Evolutionary conservation across 2,113 vertebrate genomes (phyloP).

Genomic region (Motacilla tschutschensis): DNA sequence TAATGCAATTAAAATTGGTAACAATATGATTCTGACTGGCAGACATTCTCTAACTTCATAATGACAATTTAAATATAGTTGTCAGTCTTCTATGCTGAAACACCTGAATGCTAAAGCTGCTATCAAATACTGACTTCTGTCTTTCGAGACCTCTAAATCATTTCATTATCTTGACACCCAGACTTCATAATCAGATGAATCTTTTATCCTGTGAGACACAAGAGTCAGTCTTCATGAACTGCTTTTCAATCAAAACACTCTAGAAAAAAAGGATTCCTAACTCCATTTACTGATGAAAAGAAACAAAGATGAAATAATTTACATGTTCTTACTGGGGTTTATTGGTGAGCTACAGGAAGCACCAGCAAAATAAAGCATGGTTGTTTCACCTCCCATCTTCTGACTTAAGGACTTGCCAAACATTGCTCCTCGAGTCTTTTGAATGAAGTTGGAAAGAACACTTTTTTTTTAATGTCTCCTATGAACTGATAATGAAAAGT

Average conservation of each 20-base stretch:
- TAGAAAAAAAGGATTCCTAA: background rate
- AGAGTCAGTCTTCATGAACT: background rate
- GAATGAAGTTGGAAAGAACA: background rate
- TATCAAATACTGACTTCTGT: background rate
- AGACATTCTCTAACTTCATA: background rate
- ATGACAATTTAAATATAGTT: background rate
- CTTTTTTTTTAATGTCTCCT: background rate
- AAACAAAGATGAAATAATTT: background rate
- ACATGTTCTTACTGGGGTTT: background rate
- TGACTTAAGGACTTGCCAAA: background rate
- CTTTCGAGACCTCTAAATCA: conserved; percentile 15
- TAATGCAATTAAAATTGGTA: background rate
- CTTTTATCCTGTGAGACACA: background rate
- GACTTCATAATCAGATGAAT: background rate
- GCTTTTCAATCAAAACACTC: background rate
- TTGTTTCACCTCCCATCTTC: background rate
- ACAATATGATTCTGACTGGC: background rate
- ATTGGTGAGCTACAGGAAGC: background rate
- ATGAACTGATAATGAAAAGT: background rate
- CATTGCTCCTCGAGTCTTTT: background rate
- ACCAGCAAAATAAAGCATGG: background rate
- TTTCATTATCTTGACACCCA: conserved; percentile 25
- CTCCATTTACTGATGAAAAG: background rate
- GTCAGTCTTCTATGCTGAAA: background rate
- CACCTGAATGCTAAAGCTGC: background rate